These are phyloP conservation scores for Rhynchopsitta pachyrhyncha DNA, from an alignment of 2,113 vertebrate species.

Conservation along the genomic window DNA sequence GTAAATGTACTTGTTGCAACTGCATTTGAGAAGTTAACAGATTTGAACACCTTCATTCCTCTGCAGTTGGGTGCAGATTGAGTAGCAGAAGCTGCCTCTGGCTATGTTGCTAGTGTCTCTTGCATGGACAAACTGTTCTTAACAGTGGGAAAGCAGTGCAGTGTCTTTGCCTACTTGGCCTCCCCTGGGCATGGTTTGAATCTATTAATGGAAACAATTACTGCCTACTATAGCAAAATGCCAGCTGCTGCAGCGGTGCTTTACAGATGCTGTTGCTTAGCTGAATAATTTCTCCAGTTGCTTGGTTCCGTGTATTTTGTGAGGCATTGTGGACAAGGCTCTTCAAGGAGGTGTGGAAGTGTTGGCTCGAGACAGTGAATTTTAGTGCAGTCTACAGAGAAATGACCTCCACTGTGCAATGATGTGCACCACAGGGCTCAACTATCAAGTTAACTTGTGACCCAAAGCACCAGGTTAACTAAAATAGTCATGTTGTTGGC, in stretches of 20 bases:
- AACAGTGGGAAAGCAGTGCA: not conserved
- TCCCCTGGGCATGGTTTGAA: not conserved
- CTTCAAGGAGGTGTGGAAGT: not conserved
- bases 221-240: not conserved
- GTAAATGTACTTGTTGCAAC: not conserved
- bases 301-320: not conserved
- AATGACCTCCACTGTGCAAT: not conserved
- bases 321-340: not conserved
- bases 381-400: not conserved
- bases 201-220: slow-evolving; percentile 56
- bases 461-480: not conserved
- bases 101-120: not conserved
- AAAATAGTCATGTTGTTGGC: not conserved
- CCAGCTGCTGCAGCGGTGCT: not conserved
- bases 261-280: not conserved
- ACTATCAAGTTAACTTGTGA: not conserved
- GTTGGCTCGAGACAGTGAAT: not conserved
- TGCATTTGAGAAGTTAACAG: not conserved
- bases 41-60: not conserved
- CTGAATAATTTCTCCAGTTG: not conserved
- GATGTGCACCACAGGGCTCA: not conserved
- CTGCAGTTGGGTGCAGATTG: not conserved
- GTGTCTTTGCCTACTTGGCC: slow-evolving; percentile 10
- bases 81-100: not conserved
- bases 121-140: not conserved